These are phyloP conservation scores for Anableps anableps DNA, from an alignment of 2,797 vertebrate genomes.

Conservation along the genomic window DNA sequence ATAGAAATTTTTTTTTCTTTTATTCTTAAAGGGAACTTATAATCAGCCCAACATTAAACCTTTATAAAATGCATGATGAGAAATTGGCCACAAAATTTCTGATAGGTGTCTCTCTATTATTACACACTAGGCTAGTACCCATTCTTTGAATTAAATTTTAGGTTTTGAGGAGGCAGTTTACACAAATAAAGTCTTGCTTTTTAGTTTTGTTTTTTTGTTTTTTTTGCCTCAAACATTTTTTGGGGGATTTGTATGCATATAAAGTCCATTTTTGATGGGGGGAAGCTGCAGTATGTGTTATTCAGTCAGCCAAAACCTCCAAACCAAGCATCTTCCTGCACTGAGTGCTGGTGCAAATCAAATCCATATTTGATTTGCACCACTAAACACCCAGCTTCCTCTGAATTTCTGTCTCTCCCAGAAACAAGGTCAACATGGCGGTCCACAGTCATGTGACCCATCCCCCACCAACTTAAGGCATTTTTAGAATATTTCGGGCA, in stretches of 20 bases:
- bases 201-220: not conserved
- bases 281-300: not conserved
- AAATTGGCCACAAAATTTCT: not conserved
- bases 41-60: not conserved
- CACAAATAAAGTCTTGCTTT: not conserved
- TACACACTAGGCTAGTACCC: not conserved
- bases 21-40: not conserved
- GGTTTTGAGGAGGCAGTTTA: not conserved
- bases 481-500: constrained; percentile 71
- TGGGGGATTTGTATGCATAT: not conserved
- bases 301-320: constrained; percentile 6
- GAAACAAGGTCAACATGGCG: constrained; percentile 62
- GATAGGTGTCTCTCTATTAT: not conserved
- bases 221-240: not conserved
- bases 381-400: constrained; percentile 13
- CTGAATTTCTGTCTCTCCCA: constrained; percentile 18
- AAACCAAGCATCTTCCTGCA: not conserved
- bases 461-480: constrained; percentile 71
- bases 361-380: constrained; percentile 24
- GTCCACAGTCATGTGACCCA: constrained; percentile 68
- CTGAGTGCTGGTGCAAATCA: constrained; percentile 13
- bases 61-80: not conserved
- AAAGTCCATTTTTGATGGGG: not conserved
- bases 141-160: not conserved
- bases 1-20: not conserved